Base-by-base conservation (phyloP, 1,140 invertebrate species). In the Agrilus planipennis region DNA sequence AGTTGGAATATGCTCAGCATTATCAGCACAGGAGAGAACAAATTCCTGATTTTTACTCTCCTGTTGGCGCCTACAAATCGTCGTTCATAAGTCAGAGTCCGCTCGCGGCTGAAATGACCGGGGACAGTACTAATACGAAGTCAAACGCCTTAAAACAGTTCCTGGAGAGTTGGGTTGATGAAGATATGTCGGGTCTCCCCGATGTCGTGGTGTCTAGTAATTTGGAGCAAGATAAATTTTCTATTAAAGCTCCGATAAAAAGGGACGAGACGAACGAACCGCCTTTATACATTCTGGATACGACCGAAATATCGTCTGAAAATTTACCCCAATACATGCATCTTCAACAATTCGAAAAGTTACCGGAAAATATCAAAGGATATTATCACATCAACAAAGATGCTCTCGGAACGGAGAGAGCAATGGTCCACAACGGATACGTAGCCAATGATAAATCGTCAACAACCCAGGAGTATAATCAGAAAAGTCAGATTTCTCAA, bases 1-100 rank as follows among this genome's bases (percentile, higher is more conserved):
- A 52, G 16, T 42, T 50, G 1, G 58, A 60, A 27, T 61, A 61
- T 37, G 48, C 57, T 3, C 57, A 60, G 36, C 57, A 61, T 39
- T 61, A 60, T 34, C 59, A 61, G 31, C 57, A 60, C 21, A 39
- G 55, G 17, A 42, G 49, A 27, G 18, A 44, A 27, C 35, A 44
- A 18, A n/a, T 44, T 7, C 17, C 11, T 20, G 17, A 42, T 17
- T 18, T 21, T 3, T 36, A 21, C n/a, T 36, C 9, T 15, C 7
- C 34, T 5, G 19, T 21, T 23, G 9, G 4, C 3, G 16, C 6
- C 4, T 21, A 21, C 18, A 30, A 30, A 25, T 17, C 21, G 11
- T 11, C 11, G 17, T 28, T 6, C 34, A 14, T 23, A 4, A 18
- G 23, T 12, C 11, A 36, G 14, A 10, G 19, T 19, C 41, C 44